Evolutionary conservation across 2,797 vertebrate genomes (phyloP).

Genomic region (Pseudochirops corinnae): DNA sequence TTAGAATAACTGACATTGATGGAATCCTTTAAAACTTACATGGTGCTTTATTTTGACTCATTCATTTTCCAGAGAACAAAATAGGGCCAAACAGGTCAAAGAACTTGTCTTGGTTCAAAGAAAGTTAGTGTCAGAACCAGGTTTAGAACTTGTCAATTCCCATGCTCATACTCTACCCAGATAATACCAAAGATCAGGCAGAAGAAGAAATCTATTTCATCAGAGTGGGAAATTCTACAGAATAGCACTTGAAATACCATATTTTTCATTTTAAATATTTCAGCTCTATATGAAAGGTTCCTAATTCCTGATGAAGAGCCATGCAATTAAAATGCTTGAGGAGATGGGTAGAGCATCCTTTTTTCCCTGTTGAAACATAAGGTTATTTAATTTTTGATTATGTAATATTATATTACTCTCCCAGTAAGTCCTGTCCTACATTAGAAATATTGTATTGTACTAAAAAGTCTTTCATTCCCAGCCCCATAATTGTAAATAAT

Average conservation of each 20-base stretch:
- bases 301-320: conserved; percentile 56
- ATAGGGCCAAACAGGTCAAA: not conserved
- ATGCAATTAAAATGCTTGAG: conserved; percentile 78
- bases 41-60: not conserved
- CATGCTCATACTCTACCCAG: not conserved
- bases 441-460: conserved; percentile 61
- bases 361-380: conserved; percentile 65
- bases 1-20: not conserved
- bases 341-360: conserved; percentile 29
- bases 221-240: conserved; percentile 40
- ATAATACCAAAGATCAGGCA: not conserved
- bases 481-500: conserved; percentile 76
- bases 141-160: not conserved
- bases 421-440: conserved; percentile 69
- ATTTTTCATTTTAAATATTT: conserved; percentile 70
- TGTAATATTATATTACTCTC: conserved; percentile 60
- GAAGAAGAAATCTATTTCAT: conserved; percentile 13
- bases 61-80: not conserved
- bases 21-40: not conserved
- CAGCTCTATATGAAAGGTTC: conserved; percentile 58
- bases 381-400: conserved; percentile 70
- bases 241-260: conserved; percentile 64
- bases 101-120: not conserved
- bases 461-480: conserved; percentile 66
- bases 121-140: not conserved